Evolutionary conservation across 1,140 invertebrate species (phyloP), one percentile per base, ranked within the genome.

Genomic region (Drosophila ogumai): DNA sequence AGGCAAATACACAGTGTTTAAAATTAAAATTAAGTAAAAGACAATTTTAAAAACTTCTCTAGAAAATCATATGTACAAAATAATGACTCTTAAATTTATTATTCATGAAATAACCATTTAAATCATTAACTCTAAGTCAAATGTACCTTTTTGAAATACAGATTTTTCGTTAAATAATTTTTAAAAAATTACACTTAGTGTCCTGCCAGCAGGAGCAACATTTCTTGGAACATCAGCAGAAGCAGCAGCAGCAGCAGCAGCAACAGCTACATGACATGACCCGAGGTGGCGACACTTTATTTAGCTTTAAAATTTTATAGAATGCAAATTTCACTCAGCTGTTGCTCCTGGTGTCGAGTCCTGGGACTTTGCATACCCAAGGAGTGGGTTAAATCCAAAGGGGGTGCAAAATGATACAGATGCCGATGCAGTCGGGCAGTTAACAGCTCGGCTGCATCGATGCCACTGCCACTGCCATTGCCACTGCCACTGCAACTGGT

Each of bases 291-390:
- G 61, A 87, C 79, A 82, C 80, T 82, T 82, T 82, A 82, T 82
- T 82, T 78, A 65, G 67, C 82, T 86, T 86, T 86, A 87, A 87
- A 67, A 69, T 87, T 87, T 73, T 76, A 86, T 86, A 55, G 75
- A 79, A 82, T 87, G 66, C 69, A 86, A 79, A 87, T 86, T 86
- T 66, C 38, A 76, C 66, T 86, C 82, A 82, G 82, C 75, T 87
- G 75, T 82, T 86, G 84, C 79, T 76, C 68, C 79, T 52, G 49
- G 43, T 61, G 59, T 60, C 50, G 49, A 17, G 34, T 57, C 44
- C 44, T 46, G 40, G 38, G 55, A 55, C 19, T 36, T 43, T 22
- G 6, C 3, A 19, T 3, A 19, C 28, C 19, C 32, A 36, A 38
- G 40, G 55, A 19, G 34, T 17, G 41, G 31, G 25, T 2, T 50